Conservation (phyloP, 2,888 invertebrate species). For the Cephus pulcher region DNA sequence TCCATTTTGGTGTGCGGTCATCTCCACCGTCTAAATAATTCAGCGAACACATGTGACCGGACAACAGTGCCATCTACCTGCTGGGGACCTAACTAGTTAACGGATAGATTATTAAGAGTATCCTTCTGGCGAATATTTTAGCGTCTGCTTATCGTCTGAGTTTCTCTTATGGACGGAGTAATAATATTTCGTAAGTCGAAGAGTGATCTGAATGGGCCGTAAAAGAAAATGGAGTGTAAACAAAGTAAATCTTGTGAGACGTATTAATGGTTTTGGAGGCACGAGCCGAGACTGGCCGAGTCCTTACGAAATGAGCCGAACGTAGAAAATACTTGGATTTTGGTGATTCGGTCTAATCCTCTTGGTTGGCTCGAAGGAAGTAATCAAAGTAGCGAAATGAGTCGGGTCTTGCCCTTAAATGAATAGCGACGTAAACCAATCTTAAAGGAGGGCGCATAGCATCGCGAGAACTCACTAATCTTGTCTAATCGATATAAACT, state of each 20-base stretch:
- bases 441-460: not conserved
- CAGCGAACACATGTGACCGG: conserved; percentile 46
- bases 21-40: conserved; percentile 47
- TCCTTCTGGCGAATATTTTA: not conserved
- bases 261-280: not conserved
- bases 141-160: not conserved
- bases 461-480: conserved; percentile 32
- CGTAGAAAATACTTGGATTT: not conserved
- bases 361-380: not conserved
- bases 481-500: conserved; percentile 46
- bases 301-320: not conserved
- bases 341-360: conserved; percentile 2
- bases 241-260: not conserved
- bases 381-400: not conserved
- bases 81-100: conserved; percentile 44
- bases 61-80: conserved; percentile 31
- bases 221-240: not conserved
- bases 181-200: not conserved
- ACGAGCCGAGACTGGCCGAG: not conserved
- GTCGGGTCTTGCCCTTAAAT: not conserved
- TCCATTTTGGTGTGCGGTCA: conserved; percentile 48
- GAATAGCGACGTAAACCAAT: conserved; percentile 1
- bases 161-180: not conserved
- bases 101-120: conserved; percentile 40
- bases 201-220: not conserved